Evolutionary conservation across 2,797 vertebrate genomes (phyloP), one percentile per base, ranked within the genome.

Genomic region (Paramormyrops hopkinsi): DNA sequence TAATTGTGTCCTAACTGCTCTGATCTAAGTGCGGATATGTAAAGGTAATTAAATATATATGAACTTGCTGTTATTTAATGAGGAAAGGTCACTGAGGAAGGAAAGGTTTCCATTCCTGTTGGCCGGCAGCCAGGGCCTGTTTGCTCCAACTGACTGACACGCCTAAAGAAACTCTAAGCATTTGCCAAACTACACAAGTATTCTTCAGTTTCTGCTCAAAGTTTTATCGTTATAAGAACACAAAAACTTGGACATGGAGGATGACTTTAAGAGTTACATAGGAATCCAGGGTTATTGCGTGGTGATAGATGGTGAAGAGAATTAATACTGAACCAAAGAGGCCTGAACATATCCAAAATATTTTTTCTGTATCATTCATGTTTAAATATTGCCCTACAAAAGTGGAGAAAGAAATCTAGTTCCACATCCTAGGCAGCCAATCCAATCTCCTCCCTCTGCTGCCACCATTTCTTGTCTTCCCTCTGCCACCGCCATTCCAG

Each of bases 101-200:
- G 50, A 48, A 89, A 84, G 53, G 25, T 37, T 79, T 88, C 65
- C 46, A n/a, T 79, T 88, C 41, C 76, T 82, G 41, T n/a, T n/a
- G 41, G 76, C 76, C 46, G 41, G 41, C 19, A 22, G 41, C 37
- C 76, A 82, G 37, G 7, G 2, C 7, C 41, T 3, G 37, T 82
- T 46, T 11, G 17, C 41, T 46, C 76, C 41, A 82, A 46, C 76
- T 8, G 76, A 46, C 76, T 22, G 76, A 46, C 76, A 82, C 76
- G 8, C 76, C 76, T 22, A 82, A 46, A 82, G 41, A 82, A 46
- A 82, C 76, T 41, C 14, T 22, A 82, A 46, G 76, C 41, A 82
- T 46, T 82, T 9, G 8, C 41, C 76, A 82, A 22, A n/a, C 41
- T n/a, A 22, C 37, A 82, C 41, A 46, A n/a, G 76, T 82, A 22